Evolutionary conservation across 2,888 invertebrate genomes (phyloP).

Genomic region (Aphidius colemani): DNA sequence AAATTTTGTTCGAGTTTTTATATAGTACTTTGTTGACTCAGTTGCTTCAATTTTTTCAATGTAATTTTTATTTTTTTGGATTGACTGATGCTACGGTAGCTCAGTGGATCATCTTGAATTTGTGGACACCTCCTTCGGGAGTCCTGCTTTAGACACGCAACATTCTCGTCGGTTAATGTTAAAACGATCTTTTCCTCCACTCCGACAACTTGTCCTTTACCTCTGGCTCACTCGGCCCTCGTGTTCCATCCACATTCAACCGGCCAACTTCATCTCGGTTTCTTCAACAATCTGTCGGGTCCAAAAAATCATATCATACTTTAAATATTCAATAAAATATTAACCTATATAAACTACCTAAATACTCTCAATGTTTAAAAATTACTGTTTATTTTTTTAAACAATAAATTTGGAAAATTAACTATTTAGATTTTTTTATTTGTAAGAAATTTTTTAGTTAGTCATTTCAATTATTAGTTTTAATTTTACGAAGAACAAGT

Average conservation of each 20-base stretch:
- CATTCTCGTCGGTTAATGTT: not conserved
- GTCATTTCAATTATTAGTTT: no score
- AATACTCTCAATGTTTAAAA: not conserved
- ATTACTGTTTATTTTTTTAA: not conserved
- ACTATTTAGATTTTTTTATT: no score
- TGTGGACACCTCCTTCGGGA: slow-evolving; percentile 19
- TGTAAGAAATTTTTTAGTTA: no score
- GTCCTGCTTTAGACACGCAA: slow-evolving; percentile 41
- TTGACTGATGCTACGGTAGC: not conserved
- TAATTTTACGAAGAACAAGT: not conserved
- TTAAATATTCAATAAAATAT: not conserved
- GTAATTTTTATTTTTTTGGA: slow-evolving; percentile 10
- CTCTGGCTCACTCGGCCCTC: slow-evolving; percentile 22
- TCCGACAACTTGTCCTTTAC: slow-evolving; percentile 41
- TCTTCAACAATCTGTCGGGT: slow-evolving; percentile 5
- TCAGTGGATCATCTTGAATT: slow-evolving; percentile 9
- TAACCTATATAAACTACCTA: no score
- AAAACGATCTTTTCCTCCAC: slow-evolving; percentile 16
- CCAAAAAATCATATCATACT: not conserved
- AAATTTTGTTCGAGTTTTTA: not conserved
- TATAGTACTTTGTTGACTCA: slow-evolving; percentile 5
- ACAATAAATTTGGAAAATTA: no score
- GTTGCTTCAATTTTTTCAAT: slow-evolving; percentile 1
- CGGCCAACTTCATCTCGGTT: slow-evolving; percentile 19
- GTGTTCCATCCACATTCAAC: slow-evolving; percentile 19